Conservation (phyloP, 2,888 invertebrate species). For the Ferrisia virgata region DNA sequence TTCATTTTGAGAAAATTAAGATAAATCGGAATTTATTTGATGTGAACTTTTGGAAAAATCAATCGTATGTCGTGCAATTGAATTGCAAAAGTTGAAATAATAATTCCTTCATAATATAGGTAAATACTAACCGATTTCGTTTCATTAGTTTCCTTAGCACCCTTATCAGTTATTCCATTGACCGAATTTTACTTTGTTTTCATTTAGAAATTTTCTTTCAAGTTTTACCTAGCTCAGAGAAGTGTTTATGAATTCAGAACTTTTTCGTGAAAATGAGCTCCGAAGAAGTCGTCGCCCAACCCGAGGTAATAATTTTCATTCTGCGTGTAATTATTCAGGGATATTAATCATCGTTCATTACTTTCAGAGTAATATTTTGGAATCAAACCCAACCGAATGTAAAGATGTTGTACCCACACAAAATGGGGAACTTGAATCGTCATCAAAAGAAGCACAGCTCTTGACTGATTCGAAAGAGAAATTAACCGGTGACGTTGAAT, state of each 20-base stretch:
- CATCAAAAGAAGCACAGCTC: neutral
- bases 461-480: neutral
- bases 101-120: neutral
- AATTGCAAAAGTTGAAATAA: neutral
- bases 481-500: neutral
- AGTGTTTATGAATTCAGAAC: slow-evolving; percentile 1
- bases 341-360: neutral
- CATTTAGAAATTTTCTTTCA: neutral
- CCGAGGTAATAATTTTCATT: neutral
- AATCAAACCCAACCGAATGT: neutral
- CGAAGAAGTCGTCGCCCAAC: neutral
- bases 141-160: neutral
- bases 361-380: neutral
- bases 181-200: slow-evolving; percentile 14
- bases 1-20: neutral
- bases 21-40: neutral
- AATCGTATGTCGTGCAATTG: neutral
- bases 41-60: neutral
- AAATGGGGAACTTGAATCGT: neutral
- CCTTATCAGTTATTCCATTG: slow-evolving; percentile 2
- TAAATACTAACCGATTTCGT: neutral
- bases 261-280: neutral
- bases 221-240: neutral
- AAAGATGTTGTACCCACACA: neutral
- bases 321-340: neutral